Conservation (phyloP, 2,113 vertebrate species). For the Trematomus loennbergii region DNA sequence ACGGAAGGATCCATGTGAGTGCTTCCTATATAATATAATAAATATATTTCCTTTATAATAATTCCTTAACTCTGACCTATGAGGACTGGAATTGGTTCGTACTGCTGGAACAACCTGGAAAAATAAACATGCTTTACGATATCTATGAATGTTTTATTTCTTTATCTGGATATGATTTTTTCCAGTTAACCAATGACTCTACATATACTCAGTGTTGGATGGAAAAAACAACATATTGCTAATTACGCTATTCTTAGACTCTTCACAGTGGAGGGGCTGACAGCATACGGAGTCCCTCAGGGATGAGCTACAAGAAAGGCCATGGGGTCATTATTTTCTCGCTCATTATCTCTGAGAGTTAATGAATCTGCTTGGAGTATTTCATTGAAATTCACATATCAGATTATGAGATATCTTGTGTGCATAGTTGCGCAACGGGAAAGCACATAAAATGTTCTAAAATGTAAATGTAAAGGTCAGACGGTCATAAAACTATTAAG, state of each 20-base stretch:
- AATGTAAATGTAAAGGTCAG: neutral
- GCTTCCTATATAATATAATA: neutral
- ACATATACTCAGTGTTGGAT: neutral
- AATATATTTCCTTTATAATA: no score
- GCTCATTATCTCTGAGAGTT: neutral
- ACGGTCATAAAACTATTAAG: neutral
- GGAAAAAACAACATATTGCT: neutral
- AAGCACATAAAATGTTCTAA: neutral
- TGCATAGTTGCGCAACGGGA: neutral
- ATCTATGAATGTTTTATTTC: no score
- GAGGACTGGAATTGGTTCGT: neutral
- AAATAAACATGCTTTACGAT: no score
- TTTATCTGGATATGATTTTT: no score
- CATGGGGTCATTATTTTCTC: neutral
- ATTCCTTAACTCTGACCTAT: no score
- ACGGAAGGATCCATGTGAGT: constrained; percentile 94
- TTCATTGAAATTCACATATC: neutral
- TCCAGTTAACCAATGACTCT: neutral
- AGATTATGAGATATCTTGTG: neutral
- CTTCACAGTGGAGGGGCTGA: neutral
- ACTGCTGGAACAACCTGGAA: neutral
- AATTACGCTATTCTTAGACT: neutral
- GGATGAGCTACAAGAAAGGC: neutral
- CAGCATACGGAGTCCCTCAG: neutral
- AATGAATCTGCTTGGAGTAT: neutral